Evolutionary conservation across 2,113 vertebrate genomes (phyloP), one percentile per base, ranked within the genome.

Genomic region (Psophia crepitans): DNA sequence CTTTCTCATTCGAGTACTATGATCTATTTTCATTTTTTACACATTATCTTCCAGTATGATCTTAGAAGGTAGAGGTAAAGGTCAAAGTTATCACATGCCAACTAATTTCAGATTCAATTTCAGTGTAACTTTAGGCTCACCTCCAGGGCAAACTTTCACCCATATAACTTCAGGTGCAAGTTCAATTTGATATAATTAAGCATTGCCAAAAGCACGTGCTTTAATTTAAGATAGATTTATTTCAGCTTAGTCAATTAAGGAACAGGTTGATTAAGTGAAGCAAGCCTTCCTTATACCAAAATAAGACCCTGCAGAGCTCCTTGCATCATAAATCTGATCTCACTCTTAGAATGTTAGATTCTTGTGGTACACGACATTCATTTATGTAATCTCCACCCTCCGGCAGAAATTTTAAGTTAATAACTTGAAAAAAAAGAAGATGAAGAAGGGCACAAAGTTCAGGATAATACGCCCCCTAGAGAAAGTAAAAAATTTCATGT

Each of bases 141-240:
- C 8, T 91, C 27, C 26, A 77, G 68, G 43, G 32, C 35, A 93
- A 80, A 73, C 5, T 56, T 90, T 41, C 75, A 76, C 3, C 41
- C 14, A 4, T 46, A 26, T 37, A 69, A 66, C 49, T 85, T 69
- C n/a, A 76, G 41, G 32, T 48, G 12, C 9, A 85, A 73, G 73
- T 83, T 91, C 54, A 80, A 77, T 74, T 46, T 74, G 5, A 46
- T 53, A 35, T 48, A 84, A 88, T 63, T 65, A 90, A 69, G 7
- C 37, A 80, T 10, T 88, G 9, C 54, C 27, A 85, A 76, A 91
- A 37, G 2, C 12, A 61, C 1, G 0, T 58, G 43, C 14, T 83
- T 95, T 86, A 83, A 66, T 63, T 83, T 86, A 61, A 26, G 28
- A 82, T 35, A 83, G 15, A 82, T 77, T 93, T 80, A 94, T 88